Evolutionary conservation across 2,797 vertebrate genomes (phyloP).

Genomic region (Streptopelia turtur): DNA sequence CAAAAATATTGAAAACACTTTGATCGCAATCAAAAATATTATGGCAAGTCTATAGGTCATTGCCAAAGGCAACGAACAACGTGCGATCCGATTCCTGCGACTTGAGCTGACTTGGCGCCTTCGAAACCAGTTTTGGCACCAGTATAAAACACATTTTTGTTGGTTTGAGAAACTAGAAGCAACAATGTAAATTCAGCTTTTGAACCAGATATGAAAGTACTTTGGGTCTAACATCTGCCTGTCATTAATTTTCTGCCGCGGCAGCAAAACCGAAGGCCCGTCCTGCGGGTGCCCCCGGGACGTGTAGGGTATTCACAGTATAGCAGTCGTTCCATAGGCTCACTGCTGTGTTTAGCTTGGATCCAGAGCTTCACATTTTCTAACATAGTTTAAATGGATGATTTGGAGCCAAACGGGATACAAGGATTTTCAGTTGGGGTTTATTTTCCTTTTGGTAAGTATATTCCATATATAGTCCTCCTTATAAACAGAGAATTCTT

Average conservation of each 20-base stretch:
- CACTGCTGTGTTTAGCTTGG: constrained; percentile 27
- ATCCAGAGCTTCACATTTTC: background rate
- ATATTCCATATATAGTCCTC: constrained; percentile 30
- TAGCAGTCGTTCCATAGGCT: background rate
- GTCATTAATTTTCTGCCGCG: background rate
- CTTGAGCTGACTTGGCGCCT: background rate
- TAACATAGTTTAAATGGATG: background rate
- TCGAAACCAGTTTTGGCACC: constrained; percentile 2
- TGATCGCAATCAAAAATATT: background rate
- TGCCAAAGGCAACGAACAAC: background rate
- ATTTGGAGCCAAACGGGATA: background rate
- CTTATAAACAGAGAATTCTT: background rate
- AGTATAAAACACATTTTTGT: background rate
- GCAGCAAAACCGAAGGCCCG: background rate
- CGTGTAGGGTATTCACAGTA: background rate
- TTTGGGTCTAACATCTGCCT: constrained; percentile 10
- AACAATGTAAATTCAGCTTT: background rate
- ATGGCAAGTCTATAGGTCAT: background rate
- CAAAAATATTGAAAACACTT: background rate
- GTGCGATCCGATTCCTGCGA: background rate
- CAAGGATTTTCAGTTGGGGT: constrained; percentile 2
- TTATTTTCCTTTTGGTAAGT: constrained; percentile 38
- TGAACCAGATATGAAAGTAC: background rate
- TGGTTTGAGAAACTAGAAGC: background rate
- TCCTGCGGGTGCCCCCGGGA: background rate